Conservation (phyloP, 2,797 vertebrate species). For the Nyctibius grandis region DNA sequence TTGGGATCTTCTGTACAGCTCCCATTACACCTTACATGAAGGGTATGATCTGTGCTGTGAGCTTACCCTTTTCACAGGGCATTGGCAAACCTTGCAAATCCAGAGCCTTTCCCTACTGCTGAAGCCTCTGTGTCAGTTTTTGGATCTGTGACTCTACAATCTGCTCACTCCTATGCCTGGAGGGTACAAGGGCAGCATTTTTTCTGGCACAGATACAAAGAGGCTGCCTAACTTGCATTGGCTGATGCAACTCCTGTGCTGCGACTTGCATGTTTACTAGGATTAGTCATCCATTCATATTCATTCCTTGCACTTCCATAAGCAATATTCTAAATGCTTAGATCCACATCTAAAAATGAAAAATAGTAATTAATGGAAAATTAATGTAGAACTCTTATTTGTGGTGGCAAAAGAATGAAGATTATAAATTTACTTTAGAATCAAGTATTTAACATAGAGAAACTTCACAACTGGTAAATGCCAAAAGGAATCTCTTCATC, state of each 20-base stretch:
- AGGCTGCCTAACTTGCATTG: neutral
- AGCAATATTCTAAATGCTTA: neutral
- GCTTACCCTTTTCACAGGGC: neutral
- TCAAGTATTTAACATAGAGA: neutral
- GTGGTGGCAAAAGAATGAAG: neutral
- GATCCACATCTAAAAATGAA: neutral
- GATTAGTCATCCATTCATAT: neutral
- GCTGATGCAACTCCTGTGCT: neutral
- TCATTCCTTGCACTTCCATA: neutral
- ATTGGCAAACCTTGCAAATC: neutral
- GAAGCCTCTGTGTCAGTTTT: neutral
- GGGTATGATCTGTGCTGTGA: neutral
- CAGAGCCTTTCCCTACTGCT: neutral
- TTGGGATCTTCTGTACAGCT: neutral
- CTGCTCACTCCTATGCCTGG: neutral
- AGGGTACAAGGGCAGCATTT: neutral
- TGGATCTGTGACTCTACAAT: neutral
- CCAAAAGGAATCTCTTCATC: slow-evolving; percentile 15
- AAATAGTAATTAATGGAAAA: slow-evolving; percentile 3
- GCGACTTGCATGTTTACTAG: neutral
- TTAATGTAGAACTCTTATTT: neutral
- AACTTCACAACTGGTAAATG: slow-evolving; percentile 1
- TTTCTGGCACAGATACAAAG: neutral
- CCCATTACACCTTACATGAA: fast-evolving
- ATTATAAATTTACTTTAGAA: slow-evolving; percentile 57